A percentile compares a stretch with the other conserved stretches of the same genome.
Conservation (phyloP, 2,888 invertebrate genomes). For the Agrenia bidenticulata region DNA sequence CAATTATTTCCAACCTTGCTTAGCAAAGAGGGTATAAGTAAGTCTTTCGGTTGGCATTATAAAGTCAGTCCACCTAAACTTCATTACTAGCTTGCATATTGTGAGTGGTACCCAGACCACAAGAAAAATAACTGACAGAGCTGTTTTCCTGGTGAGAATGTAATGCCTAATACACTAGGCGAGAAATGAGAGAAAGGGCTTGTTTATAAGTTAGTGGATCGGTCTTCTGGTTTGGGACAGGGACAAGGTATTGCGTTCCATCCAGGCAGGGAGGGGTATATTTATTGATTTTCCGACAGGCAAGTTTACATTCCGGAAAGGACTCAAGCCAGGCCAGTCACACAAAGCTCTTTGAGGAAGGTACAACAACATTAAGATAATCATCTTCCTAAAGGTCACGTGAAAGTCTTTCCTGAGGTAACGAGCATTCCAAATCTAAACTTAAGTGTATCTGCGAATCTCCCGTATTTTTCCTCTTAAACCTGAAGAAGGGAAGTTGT, state of each 20-base stretch:
- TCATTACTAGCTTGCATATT: not conserved
- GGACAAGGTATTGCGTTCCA: not conserved
- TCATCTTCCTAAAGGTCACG: conserved; percentile 22
- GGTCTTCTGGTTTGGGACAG: no score
- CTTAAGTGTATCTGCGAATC: no score
- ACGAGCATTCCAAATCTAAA: not conserved
- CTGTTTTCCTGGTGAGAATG: not conserved
- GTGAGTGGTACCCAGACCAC: no score
- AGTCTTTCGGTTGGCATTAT: not conserved
- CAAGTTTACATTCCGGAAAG: conserved; percentile 8
- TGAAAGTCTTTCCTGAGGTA: not conserved
- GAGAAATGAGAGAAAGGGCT: no score
- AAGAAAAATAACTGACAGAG: not conserved
- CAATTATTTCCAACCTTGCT: conserved; percentile 20
- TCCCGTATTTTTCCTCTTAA: no score
- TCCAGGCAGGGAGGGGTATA: conserved; percentile 18
- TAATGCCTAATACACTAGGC: not conserved
- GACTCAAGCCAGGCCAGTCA: conserved; percentile 9
- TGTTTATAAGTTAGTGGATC: no score
- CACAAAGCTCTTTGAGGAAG: not conserved
- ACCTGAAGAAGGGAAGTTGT: no score
- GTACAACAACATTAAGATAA: conserved; percentile 17
- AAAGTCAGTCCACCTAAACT: conserved; percentile 6
- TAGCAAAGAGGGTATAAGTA: conserved; percentile 3
- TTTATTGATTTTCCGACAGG: conserved; percentile 24